Evolutionary conservation across 30 jellyfish, hydroid and myxozoan species (phyloP).

Genomic region (Hydra vulgaris): DNA sequence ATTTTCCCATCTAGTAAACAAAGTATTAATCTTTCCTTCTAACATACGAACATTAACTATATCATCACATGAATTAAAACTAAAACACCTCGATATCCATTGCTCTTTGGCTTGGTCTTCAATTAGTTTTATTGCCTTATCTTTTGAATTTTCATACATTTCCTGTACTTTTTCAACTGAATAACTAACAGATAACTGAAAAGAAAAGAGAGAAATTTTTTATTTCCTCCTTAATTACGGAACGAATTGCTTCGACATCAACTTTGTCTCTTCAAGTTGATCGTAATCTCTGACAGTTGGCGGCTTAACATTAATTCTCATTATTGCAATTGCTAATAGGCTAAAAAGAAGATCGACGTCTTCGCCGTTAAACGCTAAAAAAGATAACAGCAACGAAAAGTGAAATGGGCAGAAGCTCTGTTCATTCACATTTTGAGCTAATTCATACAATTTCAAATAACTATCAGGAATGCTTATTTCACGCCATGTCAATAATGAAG

Average conservation of each 20-base stretch:
- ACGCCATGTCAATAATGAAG: not conserved
- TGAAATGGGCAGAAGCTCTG: not conserved
- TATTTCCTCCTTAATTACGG: not conserved
- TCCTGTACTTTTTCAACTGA: not conserved
- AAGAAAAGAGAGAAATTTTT: not conserved
- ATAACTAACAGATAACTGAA: not conserved
- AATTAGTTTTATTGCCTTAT: not conserved
- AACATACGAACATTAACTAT: not conserved
- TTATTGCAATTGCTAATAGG: not conserved
- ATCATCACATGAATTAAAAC: not conserved
- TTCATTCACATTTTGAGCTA: not conserved
- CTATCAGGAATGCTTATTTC: not conserved
- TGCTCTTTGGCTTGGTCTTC: not conserved
- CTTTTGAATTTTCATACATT: no score
- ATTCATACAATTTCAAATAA: not conserved
- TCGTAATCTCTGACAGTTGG: not conserved
- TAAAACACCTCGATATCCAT: not conserved
- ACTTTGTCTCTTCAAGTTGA: not conserved
- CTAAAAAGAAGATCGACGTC: not conserved
- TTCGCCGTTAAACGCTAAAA: not conserved
- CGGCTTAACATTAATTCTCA: not conserved
- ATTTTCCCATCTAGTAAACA: not conserved
- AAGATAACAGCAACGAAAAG: not conserved
- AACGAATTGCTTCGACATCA: not conserved
- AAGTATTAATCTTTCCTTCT: not conserved